Percentiles rank a stretch among this genome's conserved stretches.
phyloP scores from a whole-genome alignment of 2,797 vertebrate genomes.

The Miichthys miiuy region DNA sequence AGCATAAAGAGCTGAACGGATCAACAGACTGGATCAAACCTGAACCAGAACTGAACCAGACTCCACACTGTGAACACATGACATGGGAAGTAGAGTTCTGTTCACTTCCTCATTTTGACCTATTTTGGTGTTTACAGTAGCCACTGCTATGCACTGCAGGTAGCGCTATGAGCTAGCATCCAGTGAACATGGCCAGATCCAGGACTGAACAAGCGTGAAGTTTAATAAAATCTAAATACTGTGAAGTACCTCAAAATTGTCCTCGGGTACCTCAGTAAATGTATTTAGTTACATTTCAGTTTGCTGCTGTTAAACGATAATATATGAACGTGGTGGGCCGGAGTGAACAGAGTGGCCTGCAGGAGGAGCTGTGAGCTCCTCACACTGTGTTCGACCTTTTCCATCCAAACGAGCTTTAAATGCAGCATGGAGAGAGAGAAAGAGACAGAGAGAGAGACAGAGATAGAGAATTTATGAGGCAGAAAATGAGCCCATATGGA shows the following conservation, averaged over 20 bases:
- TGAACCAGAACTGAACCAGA: background rate
- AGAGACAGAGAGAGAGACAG: too few relatives aligned
- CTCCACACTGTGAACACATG: background rate
- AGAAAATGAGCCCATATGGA: conserved; percentile 39
- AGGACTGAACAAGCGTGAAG: too few relatives aligned
- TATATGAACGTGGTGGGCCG: too few relatives aligned
- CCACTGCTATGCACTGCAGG: too few relatives aligned
- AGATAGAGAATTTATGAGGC: conserved; percentile 35
- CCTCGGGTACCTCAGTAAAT: background rate
- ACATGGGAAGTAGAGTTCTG: too few relatives aligned
- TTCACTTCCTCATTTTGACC: too few relatives aligned
- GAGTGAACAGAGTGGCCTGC: too few relatives aligned
- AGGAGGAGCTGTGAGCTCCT: background rate
- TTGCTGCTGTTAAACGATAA: background rate
- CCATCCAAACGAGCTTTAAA: conserved; percentile 30
- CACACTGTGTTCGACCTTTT: conserved; percentile 36
- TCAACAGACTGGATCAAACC: background rate
- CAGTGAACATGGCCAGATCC: too few relatives aligned
- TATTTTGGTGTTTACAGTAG: too few relatives aligned
- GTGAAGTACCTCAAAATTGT: background rate
- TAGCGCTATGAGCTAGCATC: too few relatives aligned
- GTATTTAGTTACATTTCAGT: background rate
- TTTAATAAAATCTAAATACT: too few relatives aligned
- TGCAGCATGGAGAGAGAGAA: background rate
- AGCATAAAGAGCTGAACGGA: background rate